Evolutionary conservation across 2,888 invertebrate genomes (phyloP).

Genomic region (Monochamus alternatus): DNA sequence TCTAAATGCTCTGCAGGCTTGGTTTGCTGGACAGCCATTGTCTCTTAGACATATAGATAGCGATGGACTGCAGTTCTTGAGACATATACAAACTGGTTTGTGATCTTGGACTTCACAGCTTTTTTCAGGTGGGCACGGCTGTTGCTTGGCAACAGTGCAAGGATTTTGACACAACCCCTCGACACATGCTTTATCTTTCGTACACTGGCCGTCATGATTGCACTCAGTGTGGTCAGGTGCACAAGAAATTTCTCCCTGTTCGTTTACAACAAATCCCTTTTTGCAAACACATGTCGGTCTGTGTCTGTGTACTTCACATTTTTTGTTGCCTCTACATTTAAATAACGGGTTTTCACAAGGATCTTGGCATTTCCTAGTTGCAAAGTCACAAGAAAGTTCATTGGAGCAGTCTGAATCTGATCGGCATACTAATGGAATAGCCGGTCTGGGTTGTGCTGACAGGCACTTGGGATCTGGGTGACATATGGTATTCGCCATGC

Average conservation of each 20-base stretch:
- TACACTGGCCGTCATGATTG: constrained; percentile 86
- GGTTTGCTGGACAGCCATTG: constrained; percentile 88
- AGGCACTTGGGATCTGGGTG: constrained; percentile 86
- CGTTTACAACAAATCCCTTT: constrained; percentile 90
- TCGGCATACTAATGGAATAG: constrained; percentile 76
- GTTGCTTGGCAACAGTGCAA: constrained; percentile 78
- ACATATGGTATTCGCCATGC: constrained; percentile 86
- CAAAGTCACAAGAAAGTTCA: constrained; percentile 81
- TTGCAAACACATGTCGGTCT: constrained; percentile 91
- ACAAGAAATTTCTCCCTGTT: constrained; percentile 89
- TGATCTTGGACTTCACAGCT: constrained; percentile 92
- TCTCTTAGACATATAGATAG: constrained; percentile 92
- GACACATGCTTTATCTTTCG: constrained; percentile 88
- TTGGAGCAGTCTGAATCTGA: constrained; percentile 82
- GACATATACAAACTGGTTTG: constrained; percentile 88
- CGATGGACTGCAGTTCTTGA: constrained; percentile 89
- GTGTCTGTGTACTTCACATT: constrained; percentile 91
- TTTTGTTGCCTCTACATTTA: constrained; percentile 86
- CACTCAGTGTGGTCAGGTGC: constrained; percentile 87
- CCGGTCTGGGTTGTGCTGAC: constrained; percentile 75
- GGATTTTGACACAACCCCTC: constrained; percentile 90
- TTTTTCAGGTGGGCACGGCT: constrained; percentile 86
- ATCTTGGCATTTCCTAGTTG: constrained; percentile 83
- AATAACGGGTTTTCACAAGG: constrained; percentile 82
- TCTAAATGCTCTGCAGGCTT: constrained; percentile 90